Evolutionary conservation across 2,113 vertebrate species (phyloP).

Genomic region (Phoxinus phoxinus): DNA sequence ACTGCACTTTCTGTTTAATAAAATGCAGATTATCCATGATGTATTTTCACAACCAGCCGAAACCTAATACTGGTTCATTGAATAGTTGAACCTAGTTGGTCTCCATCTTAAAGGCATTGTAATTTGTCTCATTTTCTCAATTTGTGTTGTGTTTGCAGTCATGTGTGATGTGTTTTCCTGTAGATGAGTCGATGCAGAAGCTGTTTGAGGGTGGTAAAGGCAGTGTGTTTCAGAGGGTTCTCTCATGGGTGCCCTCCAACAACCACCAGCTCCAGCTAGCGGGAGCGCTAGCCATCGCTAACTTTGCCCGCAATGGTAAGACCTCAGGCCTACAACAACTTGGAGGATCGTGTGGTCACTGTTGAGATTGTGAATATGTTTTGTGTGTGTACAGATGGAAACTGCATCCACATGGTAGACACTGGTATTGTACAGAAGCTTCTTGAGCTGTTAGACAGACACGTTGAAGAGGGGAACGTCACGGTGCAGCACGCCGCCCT

Average conservation of each 20-base stretch:
- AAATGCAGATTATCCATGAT: not conserved
- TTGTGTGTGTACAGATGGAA: conserved; percentile 81
- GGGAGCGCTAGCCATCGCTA: conserved; percentile 94
- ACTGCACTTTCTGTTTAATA: not conserved
- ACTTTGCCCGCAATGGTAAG: conserved; percentile 97
- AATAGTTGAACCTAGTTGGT: not conserved
- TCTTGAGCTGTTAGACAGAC: conserved; percentile 90
- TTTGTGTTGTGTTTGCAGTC: conserved; percentile 4
- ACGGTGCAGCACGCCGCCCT: conserved; percentile 96
- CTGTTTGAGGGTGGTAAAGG: conserved; percentile 96
- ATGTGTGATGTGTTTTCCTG: conserved; percentile 25
- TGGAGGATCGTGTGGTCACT: not conserved
- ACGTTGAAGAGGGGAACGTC: conserved; percentile 94
- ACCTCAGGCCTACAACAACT: not conserved
- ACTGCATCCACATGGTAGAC: conserved; percentile 99
- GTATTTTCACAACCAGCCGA: not conserved
- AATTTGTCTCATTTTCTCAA: not conserved
- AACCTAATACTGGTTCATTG: not conserved
- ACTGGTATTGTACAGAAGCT: conserved; percentile 94
- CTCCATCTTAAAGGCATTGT: not conserved
- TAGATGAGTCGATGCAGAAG: conserved; percentile 99
- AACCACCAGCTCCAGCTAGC: conserved; percentile 97
- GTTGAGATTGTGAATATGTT: not conserved
- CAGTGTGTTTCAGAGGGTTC: conserved; percentile 93
- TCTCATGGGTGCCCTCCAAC: conserved; percentile 95